A percentile compares a stretch with the other conserved stretches of the same genome.
These are phyloP conservation scores for Blera fallax DNA, from an alignment of 2,888 invertebrate species.

Conservation along the genomic window DNA sequence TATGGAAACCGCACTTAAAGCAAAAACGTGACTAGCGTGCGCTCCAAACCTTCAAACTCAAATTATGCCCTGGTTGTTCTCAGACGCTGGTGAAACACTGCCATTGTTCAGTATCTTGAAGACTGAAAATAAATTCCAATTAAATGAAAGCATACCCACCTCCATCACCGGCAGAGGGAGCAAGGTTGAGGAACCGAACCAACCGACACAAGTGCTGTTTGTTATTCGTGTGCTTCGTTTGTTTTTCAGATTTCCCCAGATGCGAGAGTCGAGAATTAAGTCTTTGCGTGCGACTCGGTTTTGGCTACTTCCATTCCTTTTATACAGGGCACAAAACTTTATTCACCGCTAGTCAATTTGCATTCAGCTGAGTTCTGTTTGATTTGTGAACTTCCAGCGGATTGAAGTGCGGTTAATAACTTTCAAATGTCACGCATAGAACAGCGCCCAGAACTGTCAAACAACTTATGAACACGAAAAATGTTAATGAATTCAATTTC, in stretches of 20 bases:
- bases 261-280: slow-evolving; percentile 6
- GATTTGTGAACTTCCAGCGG: not conserved
- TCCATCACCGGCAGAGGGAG: not conserved
- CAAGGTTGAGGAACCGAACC: not conserved
- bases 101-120: slow-evolving; percentile 14
- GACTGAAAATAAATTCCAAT: slow-evolving; percentile 45
- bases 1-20: slow-evolving; percentile 7
- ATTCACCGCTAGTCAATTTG: not conserved
- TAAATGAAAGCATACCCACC: slow-evolving; percentile 6
- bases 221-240: not conserved
- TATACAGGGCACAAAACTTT: not conserved
- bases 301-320: not conserved
- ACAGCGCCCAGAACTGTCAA: slow-evolving; percentile 9
- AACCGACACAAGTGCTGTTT: not conserved
- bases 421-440: not conserved
- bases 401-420: slow-evolving; percentile 6
- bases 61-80: not conserved
- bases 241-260: not conserved
- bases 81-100: not conserved
- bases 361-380: slow-evolving; percentile 2
- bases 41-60: not conserved
- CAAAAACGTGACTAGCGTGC: slow-evolving; percentile 49
- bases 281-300: slow-evolving; percentile 16
- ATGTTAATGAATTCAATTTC: slow-evolving; percentile 33
- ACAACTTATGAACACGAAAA: slow-evolving; percentile 4